Percentiles rank a stretch among this genome's conserved stretches.
phyloP scores from a whole-genome alignment of 2,797 vertebrate species.

The Poeciliopsis presidionis region DNA sequence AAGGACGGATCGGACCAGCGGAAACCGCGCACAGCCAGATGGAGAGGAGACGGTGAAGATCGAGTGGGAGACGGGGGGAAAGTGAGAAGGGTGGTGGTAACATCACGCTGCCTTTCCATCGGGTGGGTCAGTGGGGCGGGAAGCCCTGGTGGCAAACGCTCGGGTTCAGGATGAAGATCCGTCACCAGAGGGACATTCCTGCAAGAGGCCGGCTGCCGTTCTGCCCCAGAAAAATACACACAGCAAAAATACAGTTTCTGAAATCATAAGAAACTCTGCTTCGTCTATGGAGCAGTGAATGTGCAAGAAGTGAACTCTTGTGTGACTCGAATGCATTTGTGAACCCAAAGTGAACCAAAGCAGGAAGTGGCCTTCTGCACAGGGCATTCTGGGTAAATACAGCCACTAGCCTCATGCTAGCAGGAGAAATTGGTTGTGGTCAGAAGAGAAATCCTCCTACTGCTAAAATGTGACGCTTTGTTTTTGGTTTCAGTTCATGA shows the following conservation, averaged over 20 bases:
- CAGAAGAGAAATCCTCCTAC: no score
- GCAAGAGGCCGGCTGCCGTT: slow-evolving; percentile 6
- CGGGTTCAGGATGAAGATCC: slow-evolving; percentile 12
- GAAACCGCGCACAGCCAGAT: slow-evolving; percentile 59
- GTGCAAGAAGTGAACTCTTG: no score
- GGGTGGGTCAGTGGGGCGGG: slow-evolving; percentile 73
- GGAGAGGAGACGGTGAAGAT: slow-evolving; percentile 22
- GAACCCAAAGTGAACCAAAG: no score
- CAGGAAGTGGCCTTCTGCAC: no score
- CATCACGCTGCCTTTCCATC: slow-evolving; percentile 67
- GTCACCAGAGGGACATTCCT: slow-evolving; percentile 19
- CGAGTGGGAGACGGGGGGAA: slow-evolving; percentile 8
- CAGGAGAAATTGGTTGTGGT: no score
- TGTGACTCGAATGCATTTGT: no score
- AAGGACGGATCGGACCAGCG: slow-evolving; percentile 68
- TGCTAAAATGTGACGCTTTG: no score
- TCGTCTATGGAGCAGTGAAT: no score
- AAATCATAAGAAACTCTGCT: not conserved
- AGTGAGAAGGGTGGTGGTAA: slow-evolving; percentile 47
- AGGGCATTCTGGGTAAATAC: no score
- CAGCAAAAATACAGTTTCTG: not conserved
- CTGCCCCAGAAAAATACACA: slow-evolving; percentile 18
- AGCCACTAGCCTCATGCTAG: no score
- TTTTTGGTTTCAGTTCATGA: no score
- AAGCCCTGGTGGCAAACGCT: slow-evolving; percentile 40